These are phyloP conservation scores for Rhabdornis inornatus DNA, from an alignment of 2,113 vertebrate genomes.

Conservation along the genomic window DNA sequence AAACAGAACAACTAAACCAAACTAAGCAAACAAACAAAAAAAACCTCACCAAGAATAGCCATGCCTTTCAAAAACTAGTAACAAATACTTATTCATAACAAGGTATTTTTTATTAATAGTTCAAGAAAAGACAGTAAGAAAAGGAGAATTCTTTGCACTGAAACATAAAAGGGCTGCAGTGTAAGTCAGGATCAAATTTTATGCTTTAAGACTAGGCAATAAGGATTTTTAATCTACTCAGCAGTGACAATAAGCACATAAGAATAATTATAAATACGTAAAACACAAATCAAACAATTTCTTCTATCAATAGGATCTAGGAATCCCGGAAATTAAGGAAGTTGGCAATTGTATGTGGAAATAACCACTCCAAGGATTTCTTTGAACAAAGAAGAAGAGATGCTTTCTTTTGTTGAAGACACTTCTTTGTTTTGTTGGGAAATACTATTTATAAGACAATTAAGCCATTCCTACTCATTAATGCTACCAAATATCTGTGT, in stretches of 20 bases:
- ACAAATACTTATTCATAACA: not conserved
- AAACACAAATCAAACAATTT: not conserved
- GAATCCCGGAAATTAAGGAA: not conserved
- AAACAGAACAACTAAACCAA: not conserved
- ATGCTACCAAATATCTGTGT: not conserved
- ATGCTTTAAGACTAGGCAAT: not conserved
- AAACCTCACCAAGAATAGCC: accelerated
- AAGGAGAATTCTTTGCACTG: not conserved
- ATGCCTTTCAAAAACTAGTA: not conserved
- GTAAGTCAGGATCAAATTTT: not conserved
- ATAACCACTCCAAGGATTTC: not conserved
- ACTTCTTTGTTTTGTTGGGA: not conserved
- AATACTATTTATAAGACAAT: not conserved
- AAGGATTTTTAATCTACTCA: not conserved
- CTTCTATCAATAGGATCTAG: not conserved
- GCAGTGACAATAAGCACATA: not conserved
- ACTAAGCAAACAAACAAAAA: not conserved
- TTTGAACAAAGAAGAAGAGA: not conserved
- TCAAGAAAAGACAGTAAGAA: not conserved
- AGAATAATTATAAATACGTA: not conserved
- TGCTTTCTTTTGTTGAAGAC: not conserved
- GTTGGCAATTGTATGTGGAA: not conserved
- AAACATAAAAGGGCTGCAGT: not conserved
- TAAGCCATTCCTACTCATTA: not conserved
- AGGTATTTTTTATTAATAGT: not conserved